Evolutionary conservation across 2,113 vertebrate species (phyloP).

Genomic region (Coturnix japonica): DNA sequence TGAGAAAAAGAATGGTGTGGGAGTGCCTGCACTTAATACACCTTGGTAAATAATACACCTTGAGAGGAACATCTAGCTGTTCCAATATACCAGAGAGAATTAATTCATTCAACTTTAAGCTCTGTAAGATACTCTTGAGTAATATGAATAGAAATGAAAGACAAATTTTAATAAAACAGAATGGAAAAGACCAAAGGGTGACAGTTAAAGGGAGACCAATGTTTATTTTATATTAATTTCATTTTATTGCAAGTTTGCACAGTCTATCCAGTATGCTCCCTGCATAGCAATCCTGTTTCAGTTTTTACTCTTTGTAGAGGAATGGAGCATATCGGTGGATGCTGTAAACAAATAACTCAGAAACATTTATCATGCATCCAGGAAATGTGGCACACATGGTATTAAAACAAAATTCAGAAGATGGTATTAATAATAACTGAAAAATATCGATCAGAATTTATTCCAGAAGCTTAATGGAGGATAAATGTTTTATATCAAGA

Average conservation of each 20-base stretch:
- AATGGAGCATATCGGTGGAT: neutral
- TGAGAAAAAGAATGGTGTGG: neutral
- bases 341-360: neutral
- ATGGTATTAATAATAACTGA: neutral
- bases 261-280: neutral
- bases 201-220: neutral
- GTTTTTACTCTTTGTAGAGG: neutral
- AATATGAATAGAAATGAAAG: neutral
- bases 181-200: neutral
- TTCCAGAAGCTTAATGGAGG: neutral
- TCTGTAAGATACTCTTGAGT: neutral
- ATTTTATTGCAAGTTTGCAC: neutral
- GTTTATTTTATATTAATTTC: slow-evolving; percentile 14
- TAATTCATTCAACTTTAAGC: neutral
- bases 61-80: neutral
- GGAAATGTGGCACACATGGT: neutral
- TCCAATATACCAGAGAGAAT: neutral
- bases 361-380: neutral
- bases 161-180: neutral
- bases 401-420: neutral
- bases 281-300: neutral
- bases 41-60: no score
- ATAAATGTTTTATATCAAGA: neutral
- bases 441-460: neutral
- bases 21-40: neutral